These are phyloP conservation scores for Bombyx huttoni DNA, from an alignment of 2,888 invertebrate species.

Conservation along the genomic window DNA sequence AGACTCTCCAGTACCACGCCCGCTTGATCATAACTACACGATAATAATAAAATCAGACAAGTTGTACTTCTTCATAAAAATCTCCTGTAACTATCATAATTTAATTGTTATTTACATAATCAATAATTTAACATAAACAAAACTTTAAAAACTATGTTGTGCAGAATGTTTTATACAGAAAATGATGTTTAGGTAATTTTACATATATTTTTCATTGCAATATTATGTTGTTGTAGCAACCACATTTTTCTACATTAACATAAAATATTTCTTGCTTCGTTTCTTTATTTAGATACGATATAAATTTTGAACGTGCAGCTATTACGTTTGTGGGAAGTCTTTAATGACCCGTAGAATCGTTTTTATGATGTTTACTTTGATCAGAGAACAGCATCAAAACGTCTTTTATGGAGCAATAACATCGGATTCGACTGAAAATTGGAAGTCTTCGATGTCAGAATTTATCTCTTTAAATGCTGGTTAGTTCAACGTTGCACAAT, in stretches of 20 bases:
- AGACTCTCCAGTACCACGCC: too few relatives aligned
- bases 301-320: slow-evolving; percentile 38
- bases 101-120: too few relatives aligned
- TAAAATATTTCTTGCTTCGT: slow-evolving; percentile 13
- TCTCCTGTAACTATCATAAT: too few relatives aligned
- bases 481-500: not conserved
- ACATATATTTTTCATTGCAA: not conserved
- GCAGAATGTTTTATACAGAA: too few relatives aligned
- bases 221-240: not conserved
- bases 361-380: slow-evolving; percentile 62
- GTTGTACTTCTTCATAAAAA: too few relatives aligned
- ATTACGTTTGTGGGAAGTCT: slow-evolving; percentile 46
- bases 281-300: slow-evolving; percentile 19
- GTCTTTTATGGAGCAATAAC: slow-evolving; percentile 51
- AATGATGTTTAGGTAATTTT: too few relatives aligned
- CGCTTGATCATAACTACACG: too few relatives aligned
- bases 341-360: slow-evolving; percentile 57
- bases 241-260: slow-evolving; percentile 1
- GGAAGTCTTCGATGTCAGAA: slow-evolving; percentile 15
- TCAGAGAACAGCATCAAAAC: slow-evolving; percentile 48
- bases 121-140: too few relatives aligned
- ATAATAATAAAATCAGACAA: too few relatives aligned
- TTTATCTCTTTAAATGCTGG: not conserved
- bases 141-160: too few relatives aligned
- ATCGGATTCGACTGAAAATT: slow-evolving; percentile 40